Percentiles rank a stretch among this genome's conserved stretches.
Evolutionary conservation across 2,113 vertebrate species (phyloP).

Genomic region (Cranoglanis bouderius): DNA sequence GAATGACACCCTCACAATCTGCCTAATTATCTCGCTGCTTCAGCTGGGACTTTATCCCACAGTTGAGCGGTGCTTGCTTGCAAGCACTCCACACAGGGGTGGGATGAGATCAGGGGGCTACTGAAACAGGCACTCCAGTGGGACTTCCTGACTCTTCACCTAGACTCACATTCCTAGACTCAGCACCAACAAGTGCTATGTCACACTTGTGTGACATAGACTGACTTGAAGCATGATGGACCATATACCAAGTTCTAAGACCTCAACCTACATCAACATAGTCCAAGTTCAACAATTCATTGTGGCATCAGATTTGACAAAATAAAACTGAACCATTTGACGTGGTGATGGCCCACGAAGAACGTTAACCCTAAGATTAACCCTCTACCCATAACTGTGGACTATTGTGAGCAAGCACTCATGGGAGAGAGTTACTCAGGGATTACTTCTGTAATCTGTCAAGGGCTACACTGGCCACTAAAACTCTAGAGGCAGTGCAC

Average conservation of each 20-base stretch:
- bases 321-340: background rate
- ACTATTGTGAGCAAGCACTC: constrained; percentile 50
- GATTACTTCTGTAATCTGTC: constrained; percentile 62
- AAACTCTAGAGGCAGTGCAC: constrained; percentile 24
- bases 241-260: background rate
- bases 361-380: background rate
- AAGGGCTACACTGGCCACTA: constrained; percentile 33
- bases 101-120: constrained; percentile 57
- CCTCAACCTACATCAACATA: background rate
- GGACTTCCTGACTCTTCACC: constrained; percentile 70
- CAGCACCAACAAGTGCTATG: constrained; percentile 69
- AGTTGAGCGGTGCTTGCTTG: constrained; percentile 44
- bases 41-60: constrained; percentile 58
- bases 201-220: constrained; percentile 11
- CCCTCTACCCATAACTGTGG: constrained; percentile 23
- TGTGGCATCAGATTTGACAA: background rate
- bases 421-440: constrained; percentile 50
- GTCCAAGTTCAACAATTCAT: background rate
- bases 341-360: background rate
- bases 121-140: constrained; percentile 57
- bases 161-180: constrained; percentile 59
- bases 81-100: constrained; percentile 58
- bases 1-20: constrained; percentile 79
- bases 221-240: background rate
- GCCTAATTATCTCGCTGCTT: constrained; percentile 78